These are phyloP conservation scores for Tinea trinotella DNA, from an alignment of 2,888 invertebrate species.

Conservation along the genomic window DNA sequence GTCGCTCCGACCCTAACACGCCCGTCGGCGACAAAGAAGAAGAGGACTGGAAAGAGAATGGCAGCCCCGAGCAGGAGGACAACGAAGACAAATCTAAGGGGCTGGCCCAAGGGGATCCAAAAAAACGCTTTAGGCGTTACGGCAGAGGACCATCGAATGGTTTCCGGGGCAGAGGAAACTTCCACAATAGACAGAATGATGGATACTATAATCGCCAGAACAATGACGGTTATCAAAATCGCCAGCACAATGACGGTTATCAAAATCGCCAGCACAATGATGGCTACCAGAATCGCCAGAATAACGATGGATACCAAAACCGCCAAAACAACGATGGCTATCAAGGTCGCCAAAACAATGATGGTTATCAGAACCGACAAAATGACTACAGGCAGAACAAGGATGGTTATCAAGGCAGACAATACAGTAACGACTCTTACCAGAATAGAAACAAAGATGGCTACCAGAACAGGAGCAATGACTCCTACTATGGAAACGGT, in stretches of 20 bases:
- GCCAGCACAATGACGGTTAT: conserved; percentile 35
- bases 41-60: conserved; percentile 33
- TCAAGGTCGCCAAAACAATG: conserved; percentile 26
- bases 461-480: conserved; percentile 41
- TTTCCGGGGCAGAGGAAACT: conserved; percentile 47
- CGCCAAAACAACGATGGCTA: conserved; percentile 15
- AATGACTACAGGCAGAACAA: conserved; percentile 20
- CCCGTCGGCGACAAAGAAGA: conserved; percentile 46
- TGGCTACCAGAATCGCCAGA: background rate
- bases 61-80: conserved; percentile 44
- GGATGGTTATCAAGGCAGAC: conserved; percentile 25
- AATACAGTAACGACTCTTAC: no score
- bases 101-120: conserved; percentile 58
- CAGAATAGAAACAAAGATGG: conserved; percentile 41
- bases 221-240: conserved; percentile 26
- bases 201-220: conserved; percentile 27
- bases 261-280: conserved; percentile 28
- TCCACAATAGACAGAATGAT: background rate
- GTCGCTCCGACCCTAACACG: conserved; percentile 24
- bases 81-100: conserved; percentile 39
- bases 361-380: conserved; percentile 39
- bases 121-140: conserved; percentile 48
- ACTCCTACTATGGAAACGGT: conserved; percentile 55
- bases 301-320: background rate
- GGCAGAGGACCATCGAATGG: conserved; percentile 58